Base-by-base conservation (phyloP, 1,140 invertebrate genomes). In the Drosophila nebulosa region DNA sequence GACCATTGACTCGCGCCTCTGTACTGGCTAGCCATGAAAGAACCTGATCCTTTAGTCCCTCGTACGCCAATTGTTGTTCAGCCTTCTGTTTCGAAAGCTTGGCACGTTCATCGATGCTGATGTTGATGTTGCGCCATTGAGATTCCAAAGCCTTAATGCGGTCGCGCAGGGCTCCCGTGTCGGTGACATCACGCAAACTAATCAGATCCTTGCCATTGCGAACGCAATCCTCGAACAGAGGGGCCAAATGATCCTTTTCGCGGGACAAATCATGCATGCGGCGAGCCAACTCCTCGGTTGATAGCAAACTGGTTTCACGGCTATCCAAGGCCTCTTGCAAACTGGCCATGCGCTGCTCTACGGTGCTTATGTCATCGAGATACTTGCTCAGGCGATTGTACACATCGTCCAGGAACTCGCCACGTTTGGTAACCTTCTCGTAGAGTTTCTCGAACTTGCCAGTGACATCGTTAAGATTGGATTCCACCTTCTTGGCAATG, bases 121-220 rank as follows among this genome's bases (percentile, higher is more conserved):
- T 93, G 66, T 95, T 95, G 55, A 98, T 93, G 83, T 98, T 97
- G 42, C 96, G 95, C 97, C 97, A 98, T 83, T 96, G 95, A 42
- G 94, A 94, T 91, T 98, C 97, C 50, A 99, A 92, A 3, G 95
- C 94, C 92, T 97, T 97, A 75, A 98, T 95, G 69, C 95, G 95
- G 86, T 98, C 97, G 51, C 97, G 94, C n/a, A 98, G 93, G 2
- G 94, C 93, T 18, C 94, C 94, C 0, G 96, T 96, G 79, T 99
- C 97, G 0, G 97, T 98, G 2, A 98, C 95, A 90, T 98, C 97
- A 64, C 97, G 96, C 92, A 97, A 96, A 4, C 94, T 92, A n/a
- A 98, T 94, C 9, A 99, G 93, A 64, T 95, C 94, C 90, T 96
- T 97, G 24, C 97, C 98, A 62, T 94, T 94, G 4, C 94, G 92